Evolutionary conservation across 2,113 vertebrate genomes (phyloP).

Genomic region (Poicephalus gulielmi): DNA sequence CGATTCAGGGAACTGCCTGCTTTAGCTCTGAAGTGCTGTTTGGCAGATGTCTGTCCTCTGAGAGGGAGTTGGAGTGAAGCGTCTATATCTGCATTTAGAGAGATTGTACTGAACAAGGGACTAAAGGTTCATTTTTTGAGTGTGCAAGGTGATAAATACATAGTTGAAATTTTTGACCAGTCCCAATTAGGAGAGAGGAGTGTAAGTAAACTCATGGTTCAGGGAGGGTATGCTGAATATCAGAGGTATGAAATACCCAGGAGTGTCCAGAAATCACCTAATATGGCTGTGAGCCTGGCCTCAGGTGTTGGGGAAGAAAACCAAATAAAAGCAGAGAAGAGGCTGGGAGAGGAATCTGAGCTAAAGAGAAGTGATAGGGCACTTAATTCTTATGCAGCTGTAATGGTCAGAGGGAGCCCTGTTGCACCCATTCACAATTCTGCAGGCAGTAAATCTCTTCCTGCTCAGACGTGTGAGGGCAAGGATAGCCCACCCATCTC

Average conservation of each 20-base stretch:
- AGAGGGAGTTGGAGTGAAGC: constrained; percentile 77
- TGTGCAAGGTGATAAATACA: constrained; percentile 65
- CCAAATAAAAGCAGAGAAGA: neutral
- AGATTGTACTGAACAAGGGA: constrained; percentile 79
- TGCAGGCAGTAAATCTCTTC: neutral
- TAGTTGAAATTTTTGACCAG: constrained; percentile 81
- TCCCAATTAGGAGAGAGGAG: constrained; percentile 76
- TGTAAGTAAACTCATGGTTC: constrained; percentile 78
- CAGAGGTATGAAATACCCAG: constrained; percentile 41
- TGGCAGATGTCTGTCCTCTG: constrained; percentile 78
- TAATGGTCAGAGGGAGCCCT: neutral
- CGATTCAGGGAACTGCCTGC: constrained; percentile 78
- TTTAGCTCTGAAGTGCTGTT: constrained; percentile 82
- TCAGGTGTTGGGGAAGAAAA: neutral
- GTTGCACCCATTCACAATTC: neutral
- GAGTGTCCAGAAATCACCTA: neutral
- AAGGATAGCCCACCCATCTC: neutral
- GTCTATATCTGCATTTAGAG: constrained; percentile 81
- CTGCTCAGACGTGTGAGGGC: neutral
- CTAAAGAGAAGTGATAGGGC: neutral
- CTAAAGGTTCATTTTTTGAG: constrained; percentile 76
- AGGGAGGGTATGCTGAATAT: constrained; percentile 72
- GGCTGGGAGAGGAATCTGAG: neutral
- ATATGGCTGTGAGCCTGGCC: neutral
- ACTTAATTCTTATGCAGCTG: neutral